These are phyloP conservation scores for Rhinichthys osculus DNA, from an alignment of 2,797 vertebrate genomes.

Conservation along the genomic window DNA sequence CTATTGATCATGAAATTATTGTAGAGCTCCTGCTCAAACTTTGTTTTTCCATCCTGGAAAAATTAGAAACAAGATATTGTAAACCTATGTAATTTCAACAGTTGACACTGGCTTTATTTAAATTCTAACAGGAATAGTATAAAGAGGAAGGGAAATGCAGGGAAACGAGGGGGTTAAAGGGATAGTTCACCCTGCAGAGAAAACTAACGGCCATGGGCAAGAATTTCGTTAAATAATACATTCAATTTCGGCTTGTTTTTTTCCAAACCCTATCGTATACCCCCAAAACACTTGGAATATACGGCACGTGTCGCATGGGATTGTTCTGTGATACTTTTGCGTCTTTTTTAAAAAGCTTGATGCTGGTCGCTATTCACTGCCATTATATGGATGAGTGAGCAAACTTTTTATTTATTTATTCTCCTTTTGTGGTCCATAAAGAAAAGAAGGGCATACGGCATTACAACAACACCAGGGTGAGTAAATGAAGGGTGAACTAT, in stretches of 20 bases:
- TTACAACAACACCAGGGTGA: no score
- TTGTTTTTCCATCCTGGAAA: conserved; percentile 89
- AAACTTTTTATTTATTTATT: no score
- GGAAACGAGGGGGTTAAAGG: not conserved
- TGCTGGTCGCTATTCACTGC: no score
- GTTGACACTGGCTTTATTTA: not conserved
- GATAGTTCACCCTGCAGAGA: not conserved
- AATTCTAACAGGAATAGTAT: not conserved
- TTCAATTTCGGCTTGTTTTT: no score
- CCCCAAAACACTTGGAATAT: no score
- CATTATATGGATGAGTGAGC: no score
- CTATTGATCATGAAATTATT: conserved; percentile 94
- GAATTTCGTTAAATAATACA: no score
- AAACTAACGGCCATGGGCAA: no score
- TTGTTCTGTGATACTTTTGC: no score
- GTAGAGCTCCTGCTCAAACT: conserved; percentile 97
- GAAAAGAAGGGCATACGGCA: not conserved
- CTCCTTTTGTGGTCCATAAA: not conserved
- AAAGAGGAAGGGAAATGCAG: not conserved
- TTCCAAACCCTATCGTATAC: no score
- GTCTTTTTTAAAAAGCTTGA: no score
- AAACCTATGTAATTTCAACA: not conserved
- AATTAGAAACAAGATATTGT: conserved; percentile 46
- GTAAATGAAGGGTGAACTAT: not conserved
- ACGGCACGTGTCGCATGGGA: no score